Evolutionary conservation across 2,113 vertebrate genomes (phyloP).

Genomic region (Miniopterus natalensis): DNA sequence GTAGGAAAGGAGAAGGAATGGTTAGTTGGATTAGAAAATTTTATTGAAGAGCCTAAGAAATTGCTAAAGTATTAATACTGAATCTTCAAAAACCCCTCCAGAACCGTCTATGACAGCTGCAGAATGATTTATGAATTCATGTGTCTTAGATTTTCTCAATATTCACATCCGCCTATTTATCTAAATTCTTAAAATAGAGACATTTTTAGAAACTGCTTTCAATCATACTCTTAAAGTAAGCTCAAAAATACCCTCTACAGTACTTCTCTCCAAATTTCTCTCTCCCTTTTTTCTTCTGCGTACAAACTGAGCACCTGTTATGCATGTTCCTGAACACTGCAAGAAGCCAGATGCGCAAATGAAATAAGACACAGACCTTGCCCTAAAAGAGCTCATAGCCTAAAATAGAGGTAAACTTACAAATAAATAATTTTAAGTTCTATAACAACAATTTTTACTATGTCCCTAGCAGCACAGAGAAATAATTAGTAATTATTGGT

Average conservation of each 20-base stretch:
- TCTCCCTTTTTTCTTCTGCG: not conserved
- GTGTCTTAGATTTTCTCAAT: constrained; percentile 32
- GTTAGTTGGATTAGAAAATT: not conserved
- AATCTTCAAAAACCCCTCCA: constrained; percentile 12
- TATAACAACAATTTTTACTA: not conserved
- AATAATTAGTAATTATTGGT: not conserved
- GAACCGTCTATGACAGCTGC: not conserved
- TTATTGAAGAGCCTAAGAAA: constrained; percentile 53
- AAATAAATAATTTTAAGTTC: not conserved
- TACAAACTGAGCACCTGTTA: not conserved
- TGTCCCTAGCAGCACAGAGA: not conserved
- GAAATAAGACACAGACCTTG: not conserved
- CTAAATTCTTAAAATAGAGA: constrained; percentile 53
- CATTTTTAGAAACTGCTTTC: constrained; percentile 15
- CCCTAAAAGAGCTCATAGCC: not conserved
- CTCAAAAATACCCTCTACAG: not conserved
- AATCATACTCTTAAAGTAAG: not conserved
- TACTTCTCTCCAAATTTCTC: not conserved
- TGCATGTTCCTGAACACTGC: not conserved
- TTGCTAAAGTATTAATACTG: constrained; percentile 20
- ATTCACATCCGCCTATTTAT: constrained; percentile 27
- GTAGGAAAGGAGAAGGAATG: not conserved
- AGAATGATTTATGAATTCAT: not conserved
- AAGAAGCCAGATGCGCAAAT: not conserved
- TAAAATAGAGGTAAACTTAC: not conserved